Conservation (phyloP, 2,888 invertebrate genomes). For the Sesamia inferens region DNA sequence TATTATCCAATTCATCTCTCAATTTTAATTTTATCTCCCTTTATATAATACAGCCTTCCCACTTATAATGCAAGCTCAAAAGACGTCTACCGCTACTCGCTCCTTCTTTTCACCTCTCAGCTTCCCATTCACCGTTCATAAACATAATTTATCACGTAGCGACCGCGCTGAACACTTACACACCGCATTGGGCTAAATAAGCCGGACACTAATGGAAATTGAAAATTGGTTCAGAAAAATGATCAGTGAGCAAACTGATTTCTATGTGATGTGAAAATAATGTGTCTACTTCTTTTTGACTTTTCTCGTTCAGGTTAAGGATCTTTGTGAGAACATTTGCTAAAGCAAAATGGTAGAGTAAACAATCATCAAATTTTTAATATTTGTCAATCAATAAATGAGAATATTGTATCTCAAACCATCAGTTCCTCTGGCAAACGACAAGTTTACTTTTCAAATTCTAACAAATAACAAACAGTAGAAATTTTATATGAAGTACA, state of each 20-base stretch:
- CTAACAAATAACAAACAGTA: no score
- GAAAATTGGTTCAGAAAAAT: conserved; percentile 55
- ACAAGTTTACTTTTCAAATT: not conserved
- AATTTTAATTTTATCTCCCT: not conserved
- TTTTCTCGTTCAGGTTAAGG: not conserved
- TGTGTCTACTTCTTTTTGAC: conserved; percentile 1
- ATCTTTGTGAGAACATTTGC: conserved; percentile 1
- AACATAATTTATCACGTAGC: conserved; percentile 76
- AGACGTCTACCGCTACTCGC: not conserved
- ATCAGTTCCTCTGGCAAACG: not conserved
- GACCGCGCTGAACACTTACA: conserved; percentile 35
- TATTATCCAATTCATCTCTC: not conserved
- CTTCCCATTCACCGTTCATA: conserved; percentile 58
- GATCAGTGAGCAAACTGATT: conserved; percentile 28
- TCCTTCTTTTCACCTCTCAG: conserved; percentile 15
- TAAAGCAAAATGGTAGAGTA: not conserved
- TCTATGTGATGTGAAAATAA: conserved; percentile 26
- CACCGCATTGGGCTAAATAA: conserved; percentile 44
- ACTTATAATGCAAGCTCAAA: not conserved
- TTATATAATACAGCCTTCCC: not conserved
- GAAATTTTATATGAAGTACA: not conserved
- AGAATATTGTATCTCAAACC: not conserved
- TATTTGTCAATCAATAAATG: not conserved
- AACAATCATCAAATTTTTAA: not conserved
- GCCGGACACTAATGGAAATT: conserved; percentile 52